These are phyloP conservation scores for Gallinago paraguaiae DNA, from an alignment of 2,113 vertebrate species.

Conservation along the genomic window DNA sequence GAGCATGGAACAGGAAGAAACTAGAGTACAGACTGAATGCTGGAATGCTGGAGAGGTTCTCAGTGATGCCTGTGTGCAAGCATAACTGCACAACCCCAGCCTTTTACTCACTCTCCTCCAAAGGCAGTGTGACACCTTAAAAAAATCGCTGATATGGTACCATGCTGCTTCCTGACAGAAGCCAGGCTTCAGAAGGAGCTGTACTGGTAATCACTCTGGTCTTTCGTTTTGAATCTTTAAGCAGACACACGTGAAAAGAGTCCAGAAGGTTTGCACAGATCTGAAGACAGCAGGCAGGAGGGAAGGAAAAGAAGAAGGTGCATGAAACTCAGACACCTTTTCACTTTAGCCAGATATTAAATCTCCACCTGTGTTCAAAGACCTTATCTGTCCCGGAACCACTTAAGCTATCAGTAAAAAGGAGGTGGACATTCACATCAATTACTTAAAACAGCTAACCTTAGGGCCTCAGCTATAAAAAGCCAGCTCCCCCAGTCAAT, in stretches of 20 bases:
- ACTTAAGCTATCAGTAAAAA: background rate
- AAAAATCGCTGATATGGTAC: background rate
- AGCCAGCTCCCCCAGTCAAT: background rate
- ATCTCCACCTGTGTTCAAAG: background rate
- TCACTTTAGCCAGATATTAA: background rate
- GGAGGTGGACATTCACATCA: background rate
- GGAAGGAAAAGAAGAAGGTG: background rate
- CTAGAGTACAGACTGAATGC: background rate
- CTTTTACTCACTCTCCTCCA: background rate
- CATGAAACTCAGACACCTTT: background rate
- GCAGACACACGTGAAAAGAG: background rate
- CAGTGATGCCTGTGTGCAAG: background rate
- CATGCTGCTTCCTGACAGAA: background rate
- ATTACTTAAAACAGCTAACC: background rate
- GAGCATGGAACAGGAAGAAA: rapidly evolving
- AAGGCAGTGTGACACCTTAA: background rate
- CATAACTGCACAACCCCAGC: background rate
- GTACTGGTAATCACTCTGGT: background rate
- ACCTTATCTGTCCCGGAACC: background rate
- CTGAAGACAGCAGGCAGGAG: background rate
- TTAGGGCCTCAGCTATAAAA: background rate
- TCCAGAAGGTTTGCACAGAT: background rate
- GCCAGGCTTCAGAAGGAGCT: background rate
- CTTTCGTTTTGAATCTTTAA: background rate
- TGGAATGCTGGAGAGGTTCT: background rate